These are phyloP conservation scores for Dromius quadrimaculatus DNA, from an alignment of 2,888 invertebrate species.

Conservation along the genomic window DNA sequence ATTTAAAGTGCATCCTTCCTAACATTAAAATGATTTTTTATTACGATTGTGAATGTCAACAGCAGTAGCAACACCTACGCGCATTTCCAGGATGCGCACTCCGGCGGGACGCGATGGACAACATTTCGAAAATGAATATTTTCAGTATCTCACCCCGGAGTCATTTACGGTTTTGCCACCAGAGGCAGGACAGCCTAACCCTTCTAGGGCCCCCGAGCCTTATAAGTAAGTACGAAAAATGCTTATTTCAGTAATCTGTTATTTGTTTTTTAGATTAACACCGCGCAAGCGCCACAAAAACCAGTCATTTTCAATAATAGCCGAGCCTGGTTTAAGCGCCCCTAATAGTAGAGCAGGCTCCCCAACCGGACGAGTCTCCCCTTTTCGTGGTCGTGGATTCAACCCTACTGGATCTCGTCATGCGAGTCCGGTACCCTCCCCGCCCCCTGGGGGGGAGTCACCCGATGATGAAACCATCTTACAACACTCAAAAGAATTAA, in stretches of 20 bases:
- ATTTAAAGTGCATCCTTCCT: conserved; percentile 3
- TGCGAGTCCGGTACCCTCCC: conserved; percentile 63
- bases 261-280: conserved; percentile 59
- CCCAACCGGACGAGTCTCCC: conserved; percentile 64
- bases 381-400: conserved; percentile 66
- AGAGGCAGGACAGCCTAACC: conserved; percentile 62
- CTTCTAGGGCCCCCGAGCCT: conserved; percentile 62
- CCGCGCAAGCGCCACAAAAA: conserved; percentile 62
- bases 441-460: conserved; percentile 58
- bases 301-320: conserved; percentile 65
- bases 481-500: not conserved
- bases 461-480: conserved; percentile 7
- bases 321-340: conserved; percentile 61
- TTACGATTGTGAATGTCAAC: conserved; percentile 21
- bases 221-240: conserved; percentile 60
- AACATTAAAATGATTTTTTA: too few relatives aligned
- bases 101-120: conserved; percentile 22
- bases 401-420: conserved; percentile 65
- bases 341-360: conserved; percentile 59
- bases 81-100: conserved; percentile 17
- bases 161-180: conserved; percentile 65
- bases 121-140: conserved; percentile 62
- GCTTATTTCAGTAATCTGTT: too few relatives aligned
- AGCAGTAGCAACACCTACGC: conserved; percentile 10
- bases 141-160: conserved; percentile 63